Conservation (phyloP, 2,888 invertebrate genomes). For the Siphonodentalium dalli region DNA sequence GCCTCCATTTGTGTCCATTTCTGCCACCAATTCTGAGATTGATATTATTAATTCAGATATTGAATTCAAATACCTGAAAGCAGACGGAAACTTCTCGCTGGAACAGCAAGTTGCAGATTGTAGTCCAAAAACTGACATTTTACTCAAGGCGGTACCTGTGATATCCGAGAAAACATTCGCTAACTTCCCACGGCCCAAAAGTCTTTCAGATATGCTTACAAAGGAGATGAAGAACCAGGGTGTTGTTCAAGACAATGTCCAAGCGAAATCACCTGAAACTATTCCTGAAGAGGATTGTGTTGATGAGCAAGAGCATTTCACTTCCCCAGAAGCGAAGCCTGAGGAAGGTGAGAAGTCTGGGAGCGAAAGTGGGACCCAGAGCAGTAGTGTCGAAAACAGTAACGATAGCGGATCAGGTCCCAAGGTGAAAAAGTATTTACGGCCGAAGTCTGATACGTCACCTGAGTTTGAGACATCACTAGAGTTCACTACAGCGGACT, state of each 20-base stretch:
- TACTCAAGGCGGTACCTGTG: conserved; percentile 35
- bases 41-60: conserved; percentile 29
- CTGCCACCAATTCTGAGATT: conserved; percentile 29
- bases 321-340: conserved; percentile 23
- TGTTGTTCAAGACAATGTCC: conserved; percentile 3
- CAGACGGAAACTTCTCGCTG: conserved; percentile 39
- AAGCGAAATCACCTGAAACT: not conserved
- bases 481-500: conserved; percentile 82
- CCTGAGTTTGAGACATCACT: conserved; percentile 57
- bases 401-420: conserved; percentile 20
- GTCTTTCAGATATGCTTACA: conserved; percentile 48
- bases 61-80: conserved; percentile 32
- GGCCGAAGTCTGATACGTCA: conserved; percentile 34
- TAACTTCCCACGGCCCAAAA: conserved; percentile 43
- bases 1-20: conserved; percentile 6
- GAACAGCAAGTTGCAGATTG: conserved; percentile 42
- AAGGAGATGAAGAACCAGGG: conserved; percentile 37
- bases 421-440: conserved; percentile 14
- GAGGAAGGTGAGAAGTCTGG: conserved; percentile 22
- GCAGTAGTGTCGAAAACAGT: conserved; percentile 24
- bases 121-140: conserved; percentile 31
- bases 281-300: conserved; percentile 3
- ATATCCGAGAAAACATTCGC: conserved; percentile 29
- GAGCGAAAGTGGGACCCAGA: conserved; percentile 3
- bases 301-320: conserved; percentile 8